phyloP scores from a whole-genome alignment of 2,113 vertebrate species.

The Cyanoramphus novaezelandiae region DNA sequence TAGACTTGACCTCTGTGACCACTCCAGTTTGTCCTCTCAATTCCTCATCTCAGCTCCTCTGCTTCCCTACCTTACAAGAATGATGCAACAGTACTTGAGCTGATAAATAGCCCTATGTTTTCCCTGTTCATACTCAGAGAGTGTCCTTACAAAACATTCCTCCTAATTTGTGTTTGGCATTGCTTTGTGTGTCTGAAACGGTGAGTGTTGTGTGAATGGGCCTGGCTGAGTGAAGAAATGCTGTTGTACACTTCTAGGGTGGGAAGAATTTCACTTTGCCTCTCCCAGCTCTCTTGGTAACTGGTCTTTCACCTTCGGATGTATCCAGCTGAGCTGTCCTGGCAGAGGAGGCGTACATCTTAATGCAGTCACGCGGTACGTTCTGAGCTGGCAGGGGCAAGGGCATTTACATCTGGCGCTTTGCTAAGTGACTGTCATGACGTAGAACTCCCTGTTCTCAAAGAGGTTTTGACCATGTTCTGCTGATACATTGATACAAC shows the following conservation, averaged over 20 bases:
- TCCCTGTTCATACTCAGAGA: slow-evolving; percentile 58
- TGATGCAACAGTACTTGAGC: slow-evolving; percentile 71
- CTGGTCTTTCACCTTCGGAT: background rate
- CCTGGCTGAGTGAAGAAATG: slow-evolving; percentile 44
- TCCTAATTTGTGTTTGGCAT: slow-evolving; percentile 64
- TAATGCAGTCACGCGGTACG: background rate
- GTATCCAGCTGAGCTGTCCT: background rate
- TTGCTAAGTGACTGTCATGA: slow-evolving; percentile 49
- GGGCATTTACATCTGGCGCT: slow-evolving; percentile 41
- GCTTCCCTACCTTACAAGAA: slow-evolving; percentile 71
- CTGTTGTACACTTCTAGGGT: slow-evolving; percentile 61
- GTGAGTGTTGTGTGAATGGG: slow-evolving; percentile 49
- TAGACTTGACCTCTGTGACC: slow-evolving; percentile 67
- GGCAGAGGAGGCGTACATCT: slow-evolving; percentile 27
- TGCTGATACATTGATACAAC: slow-evolving; percentile 22
- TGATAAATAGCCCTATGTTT: slow-evolving; percentile 60
- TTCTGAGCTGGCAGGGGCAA: slow-evolving; percentile 8
- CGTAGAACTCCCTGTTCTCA: background rate
- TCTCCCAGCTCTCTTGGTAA: slow-evolving; percentile 19
- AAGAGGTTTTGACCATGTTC: slow-evolving; percentile 19
- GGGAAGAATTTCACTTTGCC: background rate
- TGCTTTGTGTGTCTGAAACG: slow-evolving; percentile 36
- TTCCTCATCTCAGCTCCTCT: slow-evolving; percentile 74
- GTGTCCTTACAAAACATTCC: slow-evolving; percentile 76
- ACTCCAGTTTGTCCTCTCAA: slow-evolving; percentile 56